Conservation (phyloP, 2,888 invertebrate species). For the Eueremaeus valkanovi region DNA sequence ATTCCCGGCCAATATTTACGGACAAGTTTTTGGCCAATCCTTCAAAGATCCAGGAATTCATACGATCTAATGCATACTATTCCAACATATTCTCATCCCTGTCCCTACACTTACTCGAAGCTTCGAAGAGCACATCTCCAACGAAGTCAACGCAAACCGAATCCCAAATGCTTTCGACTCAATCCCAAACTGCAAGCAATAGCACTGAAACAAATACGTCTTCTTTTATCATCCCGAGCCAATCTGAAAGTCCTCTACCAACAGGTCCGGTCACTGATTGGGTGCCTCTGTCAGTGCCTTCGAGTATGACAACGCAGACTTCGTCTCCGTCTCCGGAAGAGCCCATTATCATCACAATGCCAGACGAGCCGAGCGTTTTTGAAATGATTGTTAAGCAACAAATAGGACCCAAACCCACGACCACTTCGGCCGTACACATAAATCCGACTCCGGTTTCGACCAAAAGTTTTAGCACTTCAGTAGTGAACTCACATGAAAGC, state of each 20-base stretch:
- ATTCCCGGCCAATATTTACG: background rate
- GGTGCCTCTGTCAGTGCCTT: conserved; percentile 45
- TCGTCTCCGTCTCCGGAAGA: conserved; percentile 39
- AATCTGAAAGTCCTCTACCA: conserved; percentile 38
- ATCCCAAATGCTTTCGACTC: background rate
- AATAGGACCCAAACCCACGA: conserved; percentile 41
- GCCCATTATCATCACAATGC: conserved; percentile 47
- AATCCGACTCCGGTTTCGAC: conserved; percentile 2
- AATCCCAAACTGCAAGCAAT: background rate
- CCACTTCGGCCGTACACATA: conserved; percentile 13
- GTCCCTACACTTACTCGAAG: background rate
- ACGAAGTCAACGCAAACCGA: background rate
- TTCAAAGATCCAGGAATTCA: conserved; percentile 15
- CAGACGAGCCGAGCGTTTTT: conserved; percentile 45
- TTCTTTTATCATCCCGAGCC: conserved; percentile 20
- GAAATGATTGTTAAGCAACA: conserved; percentile 47
- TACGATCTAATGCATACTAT: background rate
- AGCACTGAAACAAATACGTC: background rate
- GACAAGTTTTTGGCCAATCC: conserved; percentile 25
- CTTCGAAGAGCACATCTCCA: background rate
- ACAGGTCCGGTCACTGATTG: conserved; percentile 47
- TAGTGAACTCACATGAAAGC: background rate
- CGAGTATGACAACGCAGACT: conserved; percentile 30
- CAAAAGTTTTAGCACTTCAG: background rate
- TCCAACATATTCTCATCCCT: conserved; percentile 20